Evolutionary conservation across 1,140 invertebrate genomes (phyloP).

Genomic region (Calliphora vicina): DNA sequence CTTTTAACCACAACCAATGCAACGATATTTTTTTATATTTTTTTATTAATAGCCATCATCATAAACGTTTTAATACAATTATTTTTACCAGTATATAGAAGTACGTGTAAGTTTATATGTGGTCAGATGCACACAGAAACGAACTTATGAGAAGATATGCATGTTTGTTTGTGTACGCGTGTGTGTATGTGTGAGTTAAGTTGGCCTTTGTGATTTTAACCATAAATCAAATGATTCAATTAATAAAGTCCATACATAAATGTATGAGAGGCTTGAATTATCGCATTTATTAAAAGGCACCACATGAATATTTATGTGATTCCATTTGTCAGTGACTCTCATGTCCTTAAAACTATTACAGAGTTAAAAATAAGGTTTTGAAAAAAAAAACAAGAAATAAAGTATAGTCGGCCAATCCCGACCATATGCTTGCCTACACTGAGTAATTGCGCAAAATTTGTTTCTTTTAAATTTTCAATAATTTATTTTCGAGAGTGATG

Average conservation of each 20-base stretch:
- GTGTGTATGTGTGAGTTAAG: not conserved
- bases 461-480: no score
- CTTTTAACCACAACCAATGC: not conserved
- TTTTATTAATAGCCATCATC: not conserved
- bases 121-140: not conserved
- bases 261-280: not conserved
- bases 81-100: not conserved
- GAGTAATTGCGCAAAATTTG: no score
- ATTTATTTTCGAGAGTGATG: no score
- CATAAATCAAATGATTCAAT: slow-evolving; percentile 24
- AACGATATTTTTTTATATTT: not conserved
- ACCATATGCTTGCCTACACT: no score
- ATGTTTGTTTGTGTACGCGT: not conserved
- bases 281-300: not conserved
- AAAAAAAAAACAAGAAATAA: no score
- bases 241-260: slow-evolving; percentile 10
- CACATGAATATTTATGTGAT: no score
- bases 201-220: slow-evolving; percentile 13
- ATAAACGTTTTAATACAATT: not conserved
- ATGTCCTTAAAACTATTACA: no score
- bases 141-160: no score
- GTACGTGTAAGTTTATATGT: not conserved
- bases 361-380: no score
- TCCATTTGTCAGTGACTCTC: no score
- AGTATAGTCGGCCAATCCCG: no score